A percentile compares a stretch with the other conserved stretches of the same genome.
phyloP scores from a whole-genome alignment of 2,888 invertebrate species.

The Athalia rosae region DNA sequence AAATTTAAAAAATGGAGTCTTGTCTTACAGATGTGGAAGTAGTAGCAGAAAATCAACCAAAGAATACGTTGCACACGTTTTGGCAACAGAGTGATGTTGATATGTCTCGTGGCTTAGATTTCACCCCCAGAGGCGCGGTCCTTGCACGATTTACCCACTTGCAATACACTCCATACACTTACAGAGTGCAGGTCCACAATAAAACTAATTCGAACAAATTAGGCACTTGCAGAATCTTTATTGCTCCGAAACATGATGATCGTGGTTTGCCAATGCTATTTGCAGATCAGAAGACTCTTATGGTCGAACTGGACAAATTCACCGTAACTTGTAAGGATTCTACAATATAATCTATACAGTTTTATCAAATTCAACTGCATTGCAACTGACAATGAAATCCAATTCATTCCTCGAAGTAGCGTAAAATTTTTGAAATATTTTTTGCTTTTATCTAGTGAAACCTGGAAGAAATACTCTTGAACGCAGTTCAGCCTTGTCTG shows the following conservation, averaged over 20 bases:
- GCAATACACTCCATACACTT: slow-evolving; percentile 82
- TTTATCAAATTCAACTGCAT: neutral
- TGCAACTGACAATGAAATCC: too few relatives aligned
- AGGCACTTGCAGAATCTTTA: slow-evolving; percentile 81
- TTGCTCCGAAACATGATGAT: slow-evolving; percentile 79
- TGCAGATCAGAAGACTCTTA: slow-evolving; percentile 77
- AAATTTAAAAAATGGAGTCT: neutral
- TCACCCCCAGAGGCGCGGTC: slow-evolving; percentile 82
- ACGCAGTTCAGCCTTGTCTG: slow-evolving; percentile 31
- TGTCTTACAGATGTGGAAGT: slow-evolving; percentile 73
- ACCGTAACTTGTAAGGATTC: slow-evolving; percentile 76
- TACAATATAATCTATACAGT: slow-evolving; percentile 9
- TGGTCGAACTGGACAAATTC: slow-evolving; percentile 83
- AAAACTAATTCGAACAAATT: slow-evolving; percentile 70
- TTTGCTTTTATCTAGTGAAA: slow-evolving; percentile 18
- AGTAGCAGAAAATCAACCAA: slow-evolving; percentile 73
- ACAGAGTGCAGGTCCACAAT: slow-evolving; percentile 75
- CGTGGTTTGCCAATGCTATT: slow-evolving; percentile 78
- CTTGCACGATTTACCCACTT: slow-evolving; percentile 84
- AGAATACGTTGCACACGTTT: slow-evolving; percentile 79
- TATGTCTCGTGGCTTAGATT: slow-evolving; percentile 85
- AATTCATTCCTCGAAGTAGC: too few relatives aligned
- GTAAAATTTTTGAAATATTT: too few relatives aligned
- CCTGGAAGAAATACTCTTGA: slow-evolving; percentile 40
- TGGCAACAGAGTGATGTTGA: slow-evolving; percentile 87